A percentile compares a stretch with the other conserved stretches of the same genome.
Conservation (phyloP, 30 jellyfish, hydroid and myxozoan genomes). For the Cassiopea xamachana region DNA sequence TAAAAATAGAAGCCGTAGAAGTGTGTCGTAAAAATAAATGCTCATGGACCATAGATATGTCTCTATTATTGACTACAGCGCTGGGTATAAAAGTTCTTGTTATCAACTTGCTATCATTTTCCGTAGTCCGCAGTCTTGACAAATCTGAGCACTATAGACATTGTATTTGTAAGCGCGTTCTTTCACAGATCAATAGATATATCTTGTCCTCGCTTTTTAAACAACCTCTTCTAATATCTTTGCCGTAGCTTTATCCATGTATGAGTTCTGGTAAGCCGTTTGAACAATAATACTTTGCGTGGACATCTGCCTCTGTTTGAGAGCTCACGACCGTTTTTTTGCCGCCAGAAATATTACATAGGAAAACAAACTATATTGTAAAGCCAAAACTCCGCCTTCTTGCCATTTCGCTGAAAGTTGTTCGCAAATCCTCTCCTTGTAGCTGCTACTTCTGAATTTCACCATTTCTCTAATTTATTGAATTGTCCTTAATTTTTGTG, state of each 20-base stretch:
- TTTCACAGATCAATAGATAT: neutral
- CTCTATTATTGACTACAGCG: no score
- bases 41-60: no score
- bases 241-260: neutral
- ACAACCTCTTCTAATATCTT: neutral
- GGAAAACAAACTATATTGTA: neutral
- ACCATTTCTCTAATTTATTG: neutral
- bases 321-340: slow-evolving; percentile 3
- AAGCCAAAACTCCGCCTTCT: neutral
- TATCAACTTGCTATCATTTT: neutral
- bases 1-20: no score
- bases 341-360: neutral
- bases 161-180: neutral
- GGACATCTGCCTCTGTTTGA: slow-evolving; percentile 46
- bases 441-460: neutral
- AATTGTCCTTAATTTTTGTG: no score
- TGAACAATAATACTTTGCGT: neutral
- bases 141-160: neutral
- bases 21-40: no score
- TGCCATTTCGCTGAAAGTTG: neutral
- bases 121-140: neutral
- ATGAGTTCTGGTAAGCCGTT: neutral
- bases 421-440: neutral
- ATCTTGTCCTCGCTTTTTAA: neutral
- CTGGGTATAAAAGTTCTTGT: neutral